Evolutionary conservation across 2,797 vertebrate species (phyloP).

Genomic region (Lagorchestes hirsutus): DNA sequence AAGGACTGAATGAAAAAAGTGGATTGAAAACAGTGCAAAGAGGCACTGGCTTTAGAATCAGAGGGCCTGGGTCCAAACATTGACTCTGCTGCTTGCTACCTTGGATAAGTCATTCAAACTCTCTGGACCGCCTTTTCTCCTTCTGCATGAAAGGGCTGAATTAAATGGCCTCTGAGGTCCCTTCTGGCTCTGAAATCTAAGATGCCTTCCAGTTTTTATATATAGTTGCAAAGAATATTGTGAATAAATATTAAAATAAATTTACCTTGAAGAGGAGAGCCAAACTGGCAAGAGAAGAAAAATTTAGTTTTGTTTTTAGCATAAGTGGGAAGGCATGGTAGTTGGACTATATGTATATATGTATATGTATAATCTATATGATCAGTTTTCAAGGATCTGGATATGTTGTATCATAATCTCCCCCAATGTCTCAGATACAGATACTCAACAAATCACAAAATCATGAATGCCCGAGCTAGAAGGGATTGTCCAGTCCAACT

Average conservation of each 20-base stretch:
- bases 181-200: not conserved
- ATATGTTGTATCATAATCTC: not conserved
- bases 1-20: constrained; percentile 38
- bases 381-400: not conserved
- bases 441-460: not conserved
- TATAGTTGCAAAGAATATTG: constrained; percentile 66
- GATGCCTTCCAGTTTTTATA: constrained; percentile 34
- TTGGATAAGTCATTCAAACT: not conserved
- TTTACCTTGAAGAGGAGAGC: constrained; percentile 63
- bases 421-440: not conserved
- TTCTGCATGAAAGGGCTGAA: not conserved
- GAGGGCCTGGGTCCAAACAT: not conserved
- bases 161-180: not conserved
- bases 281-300: not conserved
- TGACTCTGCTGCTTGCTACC: not conserved
- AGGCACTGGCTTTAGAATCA: not conserved
- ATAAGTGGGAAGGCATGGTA: not conserved
- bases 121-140: not conserved
- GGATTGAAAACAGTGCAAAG: constrained; percentile 45
- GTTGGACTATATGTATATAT: not conserved
- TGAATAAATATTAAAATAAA: constrained; percentile 72
- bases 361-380: not conserved
- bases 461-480: not conserved
- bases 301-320: not conserved
- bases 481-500: not conserved